Evolutionary conservation across 2,113 vertebrate species (phyloP).

Genomic region (Phyllostomus discolor): DNA sequence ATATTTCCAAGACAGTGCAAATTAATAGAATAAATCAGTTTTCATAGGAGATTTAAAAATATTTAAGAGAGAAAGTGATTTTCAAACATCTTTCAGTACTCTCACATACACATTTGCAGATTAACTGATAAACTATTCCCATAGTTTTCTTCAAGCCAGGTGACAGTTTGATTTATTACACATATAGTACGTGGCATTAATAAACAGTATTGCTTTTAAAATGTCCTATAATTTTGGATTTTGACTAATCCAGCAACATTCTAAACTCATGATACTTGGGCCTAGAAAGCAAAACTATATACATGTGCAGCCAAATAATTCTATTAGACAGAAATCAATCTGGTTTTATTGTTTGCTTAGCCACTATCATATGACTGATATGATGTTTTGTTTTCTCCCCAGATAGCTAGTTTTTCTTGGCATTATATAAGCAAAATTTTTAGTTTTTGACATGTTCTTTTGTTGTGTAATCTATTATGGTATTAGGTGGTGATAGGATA

Average conservation of each 20-base stretch:
- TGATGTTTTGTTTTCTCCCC: not conserved
- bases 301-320: not conserved
- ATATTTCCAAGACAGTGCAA: not conserved
- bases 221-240: not conserved
- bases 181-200: not conserved
- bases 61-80: constrained; percentile 13
- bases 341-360: not conserved
- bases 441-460: constrained; percentile 10
- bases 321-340: not conserved
- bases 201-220: constrained; percentile 19
- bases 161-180: constrained; percentile 17
- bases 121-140: not conserved
- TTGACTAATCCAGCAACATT: constrained; percentile 25
- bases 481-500: not conserved
- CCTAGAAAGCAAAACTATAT: not conserved
- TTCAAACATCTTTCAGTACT: constrained; percentile 23
- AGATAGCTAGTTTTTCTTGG: not conserved
- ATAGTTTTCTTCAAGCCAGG: not conserved
- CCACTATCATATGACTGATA: not conserved
- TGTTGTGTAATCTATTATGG: not conserved
- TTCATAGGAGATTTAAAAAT: not conserved
- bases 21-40: not conserved
- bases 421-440: not conserved
- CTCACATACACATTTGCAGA: not conserved
- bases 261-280: not conserved